phyloP scores from a whole-genome alignment of 2,113 vertebrate genomes.

The Asarcornis scutulata region DNA sequence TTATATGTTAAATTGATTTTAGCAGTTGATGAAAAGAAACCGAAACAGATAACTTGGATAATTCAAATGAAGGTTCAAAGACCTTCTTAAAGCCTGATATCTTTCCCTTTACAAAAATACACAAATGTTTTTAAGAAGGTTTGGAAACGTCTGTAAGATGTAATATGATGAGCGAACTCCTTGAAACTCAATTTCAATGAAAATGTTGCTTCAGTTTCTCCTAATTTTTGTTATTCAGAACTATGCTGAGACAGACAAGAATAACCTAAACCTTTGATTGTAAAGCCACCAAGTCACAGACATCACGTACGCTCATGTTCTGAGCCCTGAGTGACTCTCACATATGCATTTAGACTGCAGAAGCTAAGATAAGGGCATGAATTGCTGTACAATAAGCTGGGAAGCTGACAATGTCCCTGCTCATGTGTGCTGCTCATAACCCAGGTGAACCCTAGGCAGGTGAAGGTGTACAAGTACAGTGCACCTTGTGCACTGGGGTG shows the following conservation, averaged over 20 bases:
- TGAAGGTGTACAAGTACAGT: no score
- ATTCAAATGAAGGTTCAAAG: neutral
- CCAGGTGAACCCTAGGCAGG: no score
- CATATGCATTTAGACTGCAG: neutral
- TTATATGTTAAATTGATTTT: conserved; percentile 7
- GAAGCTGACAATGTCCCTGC: neutral
- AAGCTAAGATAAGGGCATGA: neutral
- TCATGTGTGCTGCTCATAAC: no score
- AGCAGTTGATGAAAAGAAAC: conserved; percentile 3
- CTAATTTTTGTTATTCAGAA: neutral
- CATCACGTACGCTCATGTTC: neutral
- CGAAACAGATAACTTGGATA: neutral
- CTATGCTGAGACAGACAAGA: neutral
- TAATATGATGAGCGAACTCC: neutral
- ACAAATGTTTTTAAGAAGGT: neutral
- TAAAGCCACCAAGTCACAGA: neutral
- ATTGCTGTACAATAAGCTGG: neutral
- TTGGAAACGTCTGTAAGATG: neutral
- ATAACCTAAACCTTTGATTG: neutral
- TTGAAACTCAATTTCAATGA: neutral
- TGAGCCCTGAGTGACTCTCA: neutral
- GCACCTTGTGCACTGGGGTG: no score
- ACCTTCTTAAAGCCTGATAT: neutral
- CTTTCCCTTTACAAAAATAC: neutral
- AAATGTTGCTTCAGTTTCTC: neutral